Evolutionary conservation across 30 jellyfish, hydroid and myxozoan genomes (phyloP), one percentile per base, ranked within the genome.

Genomic region (Hydra vulgaris): DNA sequence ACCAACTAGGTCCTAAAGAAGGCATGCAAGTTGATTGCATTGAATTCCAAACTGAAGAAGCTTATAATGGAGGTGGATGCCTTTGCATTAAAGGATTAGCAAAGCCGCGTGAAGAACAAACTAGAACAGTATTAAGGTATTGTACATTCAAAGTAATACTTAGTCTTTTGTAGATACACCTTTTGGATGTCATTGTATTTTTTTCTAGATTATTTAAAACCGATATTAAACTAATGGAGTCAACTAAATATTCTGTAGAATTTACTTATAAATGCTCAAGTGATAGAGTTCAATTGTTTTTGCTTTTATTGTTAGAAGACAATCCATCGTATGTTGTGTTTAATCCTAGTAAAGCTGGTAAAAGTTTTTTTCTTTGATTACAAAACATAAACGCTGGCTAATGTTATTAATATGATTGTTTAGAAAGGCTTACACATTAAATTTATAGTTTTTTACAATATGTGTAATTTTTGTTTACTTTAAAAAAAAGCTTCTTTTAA

Each of bases 51-150:
- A 84, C 83, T 1, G 79, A 81, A n/a, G 90, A 85, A 55, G 97
- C 85, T 1, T 89, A 12, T 74, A 72, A 79, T 18, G 97, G 97
- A 20, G 97, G 97, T 20, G 97, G 97, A 18, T 89, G 97, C 66
- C 40, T 89, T 19, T 56, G 69, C 21, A 52, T 89, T 7, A 68
- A 79, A 23, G 95, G 95, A 17, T 25, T 18, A 7, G 79, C 82
- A 16, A 21, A 66, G 19, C 52, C 92, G 17, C 25, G 66, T 18
- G 81, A 40, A 18, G 74, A 82, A n/a, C 84, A 69, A 15, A 76
- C 90, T 12, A 80, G 83, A 16, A 79, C 92, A 53, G 78, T 85
- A 1, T 54, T 85, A 15, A 79, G 94, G 97, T 89, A 68, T 20
- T 72, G 8, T 73, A n/a, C n/a, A n/a, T n/a, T n/a, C n/a, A n/a